Conservation (phyloP, 2,113 vertebrate species). For the Tenebrosternarchus preto region DNA sequence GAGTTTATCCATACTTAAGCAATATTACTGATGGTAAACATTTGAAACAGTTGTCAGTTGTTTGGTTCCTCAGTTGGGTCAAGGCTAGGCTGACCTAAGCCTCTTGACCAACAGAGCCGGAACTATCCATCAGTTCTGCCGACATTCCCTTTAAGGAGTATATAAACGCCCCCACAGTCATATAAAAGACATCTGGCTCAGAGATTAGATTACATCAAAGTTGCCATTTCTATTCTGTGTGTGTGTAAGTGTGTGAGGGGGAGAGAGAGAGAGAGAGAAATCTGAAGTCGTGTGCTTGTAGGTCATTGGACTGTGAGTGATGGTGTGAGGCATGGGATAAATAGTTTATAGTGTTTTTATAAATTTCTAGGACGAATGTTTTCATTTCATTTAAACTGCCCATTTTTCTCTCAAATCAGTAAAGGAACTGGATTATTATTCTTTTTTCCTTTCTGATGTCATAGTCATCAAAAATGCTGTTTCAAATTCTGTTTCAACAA, state of each 20-base stretch:
- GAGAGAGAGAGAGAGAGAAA: constrained; percentile 23
- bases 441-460: not conserved
- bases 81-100: constrained; percentile 39
- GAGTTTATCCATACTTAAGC: constrained; percentile 12
- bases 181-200: constrained; percentile 62
- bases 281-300: constrained; percentile 29
- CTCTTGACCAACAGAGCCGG: constrained; percentile 39
- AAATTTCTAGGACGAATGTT: not conserved
- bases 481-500: too few species aligned
- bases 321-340: not conserved
- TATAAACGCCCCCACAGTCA: constrained; percentile 55
- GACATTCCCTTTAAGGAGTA: constrained; percentile 55
- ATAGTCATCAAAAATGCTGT: not conserved
- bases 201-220: constrained; percentile 57
- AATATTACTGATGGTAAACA: constrained; percentile 30
- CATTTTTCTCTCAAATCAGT: not conserved
- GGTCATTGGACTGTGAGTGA: constrained; percentile 1
- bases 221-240: constrained; percentile 49
- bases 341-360: not conserved
- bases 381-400: not conserved
- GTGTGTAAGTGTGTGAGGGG: constrained; percentile 28
- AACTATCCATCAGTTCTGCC: constrained; percentile 50
- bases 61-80: not conserved
- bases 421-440: not conserved
- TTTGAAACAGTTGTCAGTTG: constrained; percentile 28